Evolutionary conservation across 2,797 vertebrate genomes (phyloP).

Genomic region (Aldrovandia affinis): DNA sequence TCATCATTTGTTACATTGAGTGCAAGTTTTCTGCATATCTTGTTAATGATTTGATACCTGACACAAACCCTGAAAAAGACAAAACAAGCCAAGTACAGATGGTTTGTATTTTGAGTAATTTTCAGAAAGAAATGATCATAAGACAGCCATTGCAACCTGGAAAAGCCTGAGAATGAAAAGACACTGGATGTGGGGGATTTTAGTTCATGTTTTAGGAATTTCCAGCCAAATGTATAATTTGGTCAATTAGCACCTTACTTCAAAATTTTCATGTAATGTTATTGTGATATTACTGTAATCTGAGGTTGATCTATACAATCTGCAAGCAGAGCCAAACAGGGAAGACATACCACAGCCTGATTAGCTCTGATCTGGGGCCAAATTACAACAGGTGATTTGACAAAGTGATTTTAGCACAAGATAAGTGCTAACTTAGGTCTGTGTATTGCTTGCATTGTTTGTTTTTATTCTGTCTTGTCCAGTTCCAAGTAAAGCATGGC

Average conservation of each 20-base stretch:
- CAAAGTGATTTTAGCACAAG: background rate
- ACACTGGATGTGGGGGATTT: background rate
- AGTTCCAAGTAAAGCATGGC: background rate
- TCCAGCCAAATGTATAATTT: background rate
- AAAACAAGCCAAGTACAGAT: background rate
- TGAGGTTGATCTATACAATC: background rate
- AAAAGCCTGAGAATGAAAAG: background rate
- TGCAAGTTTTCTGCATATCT: background rate
- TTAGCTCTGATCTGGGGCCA: background rate
- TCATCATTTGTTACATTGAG: too few relatives aligned
- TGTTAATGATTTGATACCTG: background rate
- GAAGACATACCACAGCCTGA: background rate
- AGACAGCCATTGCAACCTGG: background rate
- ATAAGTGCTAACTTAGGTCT: background rate
- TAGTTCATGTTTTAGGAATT: background rate
- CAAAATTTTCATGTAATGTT: background rate
- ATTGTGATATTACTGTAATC: background rate
- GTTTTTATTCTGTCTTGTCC: background rate
- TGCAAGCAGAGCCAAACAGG: background rate
- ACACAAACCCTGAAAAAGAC: background rate
- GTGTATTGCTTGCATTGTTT: background rate
- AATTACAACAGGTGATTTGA: background rate
- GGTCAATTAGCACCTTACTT: background rate
- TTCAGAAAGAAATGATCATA: background rate
- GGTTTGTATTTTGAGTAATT: background rate